phyloP scores from a whole-genome alignment of 1,140 invertebrate species.

The Drosophila biarmipes region DNA sequence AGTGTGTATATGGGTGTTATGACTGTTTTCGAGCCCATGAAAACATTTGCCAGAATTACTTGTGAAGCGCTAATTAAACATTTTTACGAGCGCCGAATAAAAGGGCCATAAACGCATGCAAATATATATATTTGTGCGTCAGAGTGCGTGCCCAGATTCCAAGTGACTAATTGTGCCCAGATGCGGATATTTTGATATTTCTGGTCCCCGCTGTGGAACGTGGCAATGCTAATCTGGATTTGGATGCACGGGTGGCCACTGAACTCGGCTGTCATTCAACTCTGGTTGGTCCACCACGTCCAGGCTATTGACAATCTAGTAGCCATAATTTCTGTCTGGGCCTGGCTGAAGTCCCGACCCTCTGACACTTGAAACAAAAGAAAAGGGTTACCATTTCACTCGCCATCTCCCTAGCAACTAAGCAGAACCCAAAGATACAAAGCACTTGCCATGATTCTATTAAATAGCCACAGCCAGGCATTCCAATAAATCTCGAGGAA shows the following conservation, averaged over 20 bases:
- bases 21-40: constrained; percentile 21
- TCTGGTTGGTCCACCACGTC: constrained; percentile 52
- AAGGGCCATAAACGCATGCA: constrained; percentile 64
- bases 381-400: constrained; percentile 47
- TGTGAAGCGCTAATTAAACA: constrained; percentile 71
- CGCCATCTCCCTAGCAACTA: not conserved
- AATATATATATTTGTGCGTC: constrained; percentile 32
- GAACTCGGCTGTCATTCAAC: constrained; percentile 40
- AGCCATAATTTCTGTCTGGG: constrained; percentile 71
- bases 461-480: not conserved
- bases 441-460: not conserved
- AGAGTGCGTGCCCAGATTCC: constrained; percentile 44
- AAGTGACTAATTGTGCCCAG: constrained; percentile 45
- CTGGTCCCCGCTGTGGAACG: not conserved
- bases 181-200: constrained; percentile 21
- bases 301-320: constrained; percentile 63
- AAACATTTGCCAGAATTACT: constrained; percentile 53
- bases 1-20: constrained; percentile 8
- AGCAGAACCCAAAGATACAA: not conserved
- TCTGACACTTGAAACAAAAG: constrained; percentile 32
- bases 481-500: not conserved
- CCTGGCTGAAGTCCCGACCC: constrained; percentile 34
- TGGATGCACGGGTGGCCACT: constrained; percentile 9
- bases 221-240: constrained; percentile 7
- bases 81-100: constrained; percentile 69